phyloP scores from a whole-genome alignment of 2,113 vertebrate species.

The Aptenodytes forsteri region DNA sequence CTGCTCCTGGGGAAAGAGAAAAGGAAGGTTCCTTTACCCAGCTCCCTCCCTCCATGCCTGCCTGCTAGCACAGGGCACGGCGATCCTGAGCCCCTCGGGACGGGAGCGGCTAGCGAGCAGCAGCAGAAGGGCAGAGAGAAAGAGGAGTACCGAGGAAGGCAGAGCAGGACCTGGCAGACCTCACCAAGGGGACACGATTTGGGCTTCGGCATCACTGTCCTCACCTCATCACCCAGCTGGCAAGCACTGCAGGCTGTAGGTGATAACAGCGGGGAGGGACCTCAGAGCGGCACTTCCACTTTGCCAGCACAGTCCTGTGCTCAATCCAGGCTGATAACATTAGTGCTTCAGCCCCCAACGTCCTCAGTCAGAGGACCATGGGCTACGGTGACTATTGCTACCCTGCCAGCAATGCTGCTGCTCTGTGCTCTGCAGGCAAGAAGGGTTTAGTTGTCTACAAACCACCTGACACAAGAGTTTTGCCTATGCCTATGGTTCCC shows the following conservation, averaged over 20 bases:
- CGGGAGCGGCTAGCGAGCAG: not conserved
- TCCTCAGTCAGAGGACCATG: not conserved
- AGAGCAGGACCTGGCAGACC: not conserved
- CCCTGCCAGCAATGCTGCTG: not conserved
- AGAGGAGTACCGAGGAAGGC: not conserved
- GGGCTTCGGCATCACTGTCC: not conserved
- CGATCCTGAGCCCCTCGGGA: accelerated
- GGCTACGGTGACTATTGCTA: not conserved
- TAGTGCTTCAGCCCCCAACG: not conserved
- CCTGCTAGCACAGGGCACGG: not conserved
- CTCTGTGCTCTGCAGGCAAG: not conserved
- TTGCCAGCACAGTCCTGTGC: not conserved
- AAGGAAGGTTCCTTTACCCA: not conserved
- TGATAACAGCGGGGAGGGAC: not conserved
- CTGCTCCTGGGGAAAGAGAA: slow-evolving; percentile 65
- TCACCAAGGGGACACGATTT: not conserved
- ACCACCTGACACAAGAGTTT: not conserved
- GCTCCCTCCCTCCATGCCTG: accelerated
- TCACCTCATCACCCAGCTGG: not conserved
- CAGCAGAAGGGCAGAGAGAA: not conserved
- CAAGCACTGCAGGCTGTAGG: not conserved
- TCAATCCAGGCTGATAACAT: not conserved
- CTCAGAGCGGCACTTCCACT: not conserved
- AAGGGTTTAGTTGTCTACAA: not conserved
- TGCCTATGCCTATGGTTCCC: not conserved